Conservation (phyloP, 2,888 invertebrate genomes). For the Loripinus fragilis region DNA sequence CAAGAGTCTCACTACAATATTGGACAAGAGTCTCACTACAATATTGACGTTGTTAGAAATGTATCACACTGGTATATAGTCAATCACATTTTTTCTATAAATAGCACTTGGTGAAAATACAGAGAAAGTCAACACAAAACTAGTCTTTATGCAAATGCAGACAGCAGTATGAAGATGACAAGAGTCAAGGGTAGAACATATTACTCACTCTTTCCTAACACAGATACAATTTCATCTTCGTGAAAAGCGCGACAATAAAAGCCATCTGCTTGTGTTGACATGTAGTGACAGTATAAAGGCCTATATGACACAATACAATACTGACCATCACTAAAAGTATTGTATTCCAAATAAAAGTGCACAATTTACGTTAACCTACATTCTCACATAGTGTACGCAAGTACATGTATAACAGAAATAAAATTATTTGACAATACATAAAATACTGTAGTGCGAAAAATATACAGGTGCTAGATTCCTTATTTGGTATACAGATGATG, state of each 20-base stretch:
- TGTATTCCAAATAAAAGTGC: not conserved
- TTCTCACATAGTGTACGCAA: not conserved
- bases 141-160: too few relatives aligned
- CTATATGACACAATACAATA: not conserved
- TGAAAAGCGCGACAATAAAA: too few relatives aligned
- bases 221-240: too few relatives aligned
- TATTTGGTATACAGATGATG: not conserved
- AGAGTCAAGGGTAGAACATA: too few relatives aligned
- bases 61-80: slow-evolving; percentile 12
- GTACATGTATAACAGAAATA: not conserved
- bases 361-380: not conserved
- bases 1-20: too few relatives aligned
- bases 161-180: too few relatives aligned
- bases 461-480: slow-evolving; percentile 1
- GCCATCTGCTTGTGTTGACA: too few relatives aligned
- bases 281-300: not conserved
- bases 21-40: not conserved
- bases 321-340: not conserved
- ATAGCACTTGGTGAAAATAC: slow-evolving; percentile 16
- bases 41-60: not conserved
- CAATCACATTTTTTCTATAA: slow-evolving; percentile 9
- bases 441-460: not conserved
- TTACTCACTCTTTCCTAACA: too few relatives aligned
- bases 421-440: not conserved
- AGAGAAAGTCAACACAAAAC: too few relatives aligned